Evolutionary conservation across 2,797 vertebrate species (phyloP).

Genomic region (Spinus olivaceus): DNA sequence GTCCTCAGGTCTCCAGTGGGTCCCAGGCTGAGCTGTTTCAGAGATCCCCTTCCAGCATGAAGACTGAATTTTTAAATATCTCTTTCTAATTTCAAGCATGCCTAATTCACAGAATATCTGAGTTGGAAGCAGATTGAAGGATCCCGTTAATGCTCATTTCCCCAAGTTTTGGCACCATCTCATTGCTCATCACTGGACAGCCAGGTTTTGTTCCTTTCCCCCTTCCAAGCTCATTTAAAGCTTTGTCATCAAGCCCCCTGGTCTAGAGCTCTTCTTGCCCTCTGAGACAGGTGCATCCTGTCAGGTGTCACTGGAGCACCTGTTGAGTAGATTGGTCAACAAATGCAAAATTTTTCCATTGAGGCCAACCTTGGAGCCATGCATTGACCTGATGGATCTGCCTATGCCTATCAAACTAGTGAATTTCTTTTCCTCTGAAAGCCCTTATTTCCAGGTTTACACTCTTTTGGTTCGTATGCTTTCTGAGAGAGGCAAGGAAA

Average conservation of each 20-base stretch:
- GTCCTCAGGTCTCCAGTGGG: not conserved
- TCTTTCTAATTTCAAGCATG: not conserved
- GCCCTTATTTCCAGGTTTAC: not conserved
- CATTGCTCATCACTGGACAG: not conserved
- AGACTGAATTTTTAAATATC: not conserved
- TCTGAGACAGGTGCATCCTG: not conserved
- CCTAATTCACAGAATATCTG: not conserved
- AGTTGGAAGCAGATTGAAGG: not conserved
- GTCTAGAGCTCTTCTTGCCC: not conserved
- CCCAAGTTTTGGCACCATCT: not conserved
- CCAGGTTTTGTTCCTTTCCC: not conserved
- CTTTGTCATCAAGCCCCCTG: not conserved
- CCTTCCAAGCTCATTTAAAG: not conserved
- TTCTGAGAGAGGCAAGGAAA: not conserved
- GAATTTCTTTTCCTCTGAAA: not conserved
- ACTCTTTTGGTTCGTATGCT: not conserved
- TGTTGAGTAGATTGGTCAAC: not conserved
- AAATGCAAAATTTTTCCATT: not conserved
- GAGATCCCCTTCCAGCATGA: not conserved
- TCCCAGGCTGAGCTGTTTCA: not conserved
- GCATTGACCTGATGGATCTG: not conserved
- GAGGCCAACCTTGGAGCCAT: fast-evolving
- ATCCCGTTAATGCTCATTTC: not conserved
- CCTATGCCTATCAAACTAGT: not conserved
- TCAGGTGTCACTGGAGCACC: not conserved